A percentile compares a stretch with the other conserved stretches of the same genome.
Evolutionary conservation across 2,113 vertebrate genomes (phyloP).

Genomic region (Thermophis baileyi): DNA sequence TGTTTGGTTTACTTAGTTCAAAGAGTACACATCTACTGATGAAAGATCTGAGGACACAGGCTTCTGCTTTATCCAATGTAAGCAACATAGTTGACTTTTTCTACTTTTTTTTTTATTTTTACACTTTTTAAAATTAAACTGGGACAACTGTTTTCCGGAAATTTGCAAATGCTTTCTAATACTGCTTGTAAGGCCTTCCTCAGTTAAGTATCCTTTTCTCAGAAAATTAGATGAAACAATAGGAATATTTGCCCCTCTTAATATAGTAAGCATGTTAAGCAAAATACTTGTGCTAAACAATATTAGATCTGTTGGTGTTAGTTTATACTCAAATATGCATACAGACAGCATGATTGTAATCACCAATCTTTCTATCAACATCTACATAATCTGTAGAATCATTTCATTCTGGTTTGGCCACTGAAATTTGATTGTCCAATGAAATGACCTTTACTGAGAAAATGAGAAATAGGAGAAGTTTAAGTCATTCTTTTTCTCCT

Average conservation of each 20-base stretch:
- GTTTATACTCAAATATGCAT: background rate
- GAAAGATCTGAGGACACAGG: background rate
- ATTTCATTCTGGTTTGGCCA: background rate
- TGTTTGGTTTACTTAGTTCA: conserved; percentile 18
- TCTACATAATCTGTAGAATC: background rate
- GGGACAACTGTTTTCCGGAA: background rate
- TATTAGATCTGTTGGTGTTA: background rate
- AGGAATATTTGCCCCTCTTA: background rate
- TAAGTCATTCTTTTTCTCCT: background rate
- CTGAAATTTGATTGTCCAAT: background rate
- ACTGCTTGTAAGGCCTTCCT: background rate
- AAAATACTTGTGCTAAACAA: background rate
- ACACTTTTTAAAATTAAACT: background rate
- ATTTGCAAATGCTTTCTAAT: background rate
- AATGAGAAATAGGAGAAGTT: background rate
- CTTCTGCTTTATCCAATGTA: background rate
- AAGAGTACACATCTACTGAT: background rate
- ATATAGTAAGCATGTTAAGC: background rate
- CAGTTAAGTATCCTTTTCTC: background rate
- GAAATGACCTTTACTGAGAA: background rate
- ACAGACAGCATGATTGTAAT: background rate
- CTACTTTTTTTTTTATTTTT: background rate
- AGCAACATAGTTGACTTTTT: background rate
- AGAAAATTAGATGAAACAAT: background rate
- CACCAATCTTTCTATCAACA: background rate